Conservation (phyloP, 2,888 invertebrate genomes). For the Eristalis arbustorum region DNA sequence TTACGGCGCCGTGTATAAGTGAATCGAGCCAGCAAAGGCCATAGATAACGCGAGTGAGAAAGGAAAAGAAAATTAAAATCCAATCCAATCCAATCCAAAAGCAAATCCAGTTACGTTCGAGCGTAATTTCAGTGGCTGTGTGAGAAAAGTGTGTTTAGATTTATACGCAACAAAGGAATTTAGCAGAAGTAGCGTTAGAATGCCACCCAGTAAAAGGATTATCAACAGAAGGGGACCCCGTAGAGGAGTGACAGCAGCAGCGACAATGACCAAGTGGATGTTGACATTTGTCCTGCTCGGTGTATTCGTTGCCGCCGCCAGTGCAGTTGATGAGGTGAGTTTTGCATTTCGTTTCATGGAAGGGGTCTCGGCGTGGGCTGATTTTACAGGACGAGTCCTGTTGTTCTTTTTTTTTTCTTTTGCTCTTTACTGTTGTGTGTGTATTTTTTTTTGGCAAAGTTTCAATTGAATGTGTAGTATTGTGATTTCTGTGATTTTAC, state of each 20-base stretch:
- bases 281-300: conserved; percentile 67
- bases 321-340: conserved; percentile 67
- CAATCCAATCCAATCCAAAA: background rate
- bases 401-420: background rate
- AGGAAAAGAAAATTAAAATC: background rate
- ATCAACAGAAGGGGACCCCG: conserved; percentile 45
- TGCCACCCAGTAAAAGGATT: conserved; percentile 66
- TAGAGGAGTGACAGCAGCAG: conserved; percentile 47
- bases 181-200: conserved; percentile 38
- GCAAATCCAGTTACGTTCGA: conserved; percentile 31
- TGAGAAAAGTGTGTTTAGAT: background rate
- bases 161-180: conserved; percentile 36
- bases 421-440: background rate
- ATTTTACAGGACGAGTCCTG: background rate
- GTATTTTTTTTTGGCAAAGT: background rate
- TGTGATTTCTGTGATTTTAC: conserved; percentile 46
- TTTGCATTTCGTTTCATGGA: background rate
- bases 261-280: conserved; percentile 65
- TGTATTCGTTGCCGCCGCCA: conserved; percentile 60
- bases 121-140: background rate
- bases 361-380: background rate
- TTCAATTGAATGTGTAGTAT: conserved; percentile 30
- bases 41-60: conserved; percentile 54
- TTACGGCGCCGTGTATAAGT: conserved; percentile 63
- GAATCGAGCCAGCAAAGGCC: conserved; percentile 52